Evolutionary conservation across 2,113 vertebrate genomes (phyloP), one percentile per base, ranked within the genome.

Genomic region (Alaudala cheleensis): DNA sequence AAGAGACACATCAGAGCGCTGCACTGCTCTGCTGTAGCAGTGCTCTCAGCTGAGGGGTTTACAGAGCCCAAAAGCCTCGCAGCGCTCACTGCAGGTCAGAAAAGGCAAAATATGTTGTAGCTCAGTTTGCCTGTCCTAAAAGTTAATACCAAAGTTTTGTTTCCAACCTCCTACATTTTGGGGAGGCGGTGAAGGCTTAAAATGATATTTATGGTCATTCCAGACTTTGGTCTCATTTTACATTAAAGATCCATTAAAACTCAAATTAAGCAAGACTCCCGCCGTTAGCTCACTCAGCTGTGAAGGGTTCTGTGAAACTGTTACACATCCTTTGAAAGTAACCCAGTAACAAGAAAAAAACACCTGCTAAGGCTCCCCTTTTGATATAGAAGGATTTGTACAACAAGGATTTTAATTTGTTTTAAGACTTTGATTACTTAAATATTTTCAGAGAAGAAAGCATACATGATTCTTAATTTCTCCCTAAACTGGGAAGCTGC

Each of bases 261-360:
- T 95, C 92, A 97, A 97, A 98, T 98, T 97, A 97, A 97, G 80
- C 74, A 96, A 95, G 94, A 20, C 40, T 95, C 97, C 96, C n/a
- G 92, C 96, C 96, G 97, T 92, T 94, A 91, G 74, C 78, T 78
- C 91, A 94, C 93, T 95, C 97, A 93, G 40, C 88, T 88, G 73
- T 93, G 95, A 96, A 95, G 67, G 81, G 77, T 92, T 95, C 90
- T 96, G 69, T 84, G 67, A 77, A 96, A 97, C 88, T 92, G 73
- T 94, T 97, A 78, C 34, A 73, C 81, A 78, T 72, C 45, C 76
- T 97, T 97, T 98, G 94, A 97, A 97, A 97, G 81, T 76, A 96
- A 80, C 71, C 45, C 61, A 97, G 91, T 95, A 96, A 34, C 5
- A 45, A 39, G 26, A 5, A 37, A 73, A 80, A 74, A 57, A 56